Percentiles rank a stretch among this genome's conserved stretches.
phyloP scores from a whole-genome alignment of 2,888 invertebrate genomes.

The Aphodius sticticus region DNA sequence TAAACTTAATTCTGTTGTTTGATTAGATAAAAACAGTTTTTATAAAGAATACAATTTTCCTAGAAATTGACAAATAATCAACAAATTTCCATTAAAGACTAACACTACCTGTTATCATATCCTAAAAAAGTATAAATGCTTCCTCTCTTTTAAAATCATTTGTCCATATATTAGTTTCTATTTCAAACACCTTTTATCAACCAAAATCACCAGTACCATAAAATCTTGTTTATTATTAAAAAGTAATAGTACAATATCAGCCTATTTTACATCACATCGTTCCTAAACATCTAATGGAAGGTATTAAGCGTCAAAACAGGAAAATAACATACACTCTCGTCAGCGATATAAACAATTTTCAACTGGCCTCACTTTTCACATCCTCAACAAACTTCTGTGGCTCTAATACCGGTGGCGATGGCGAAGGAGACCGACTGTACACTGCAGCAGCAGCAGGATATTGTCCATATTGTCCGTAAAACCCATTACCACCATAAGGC shows the following conservation, averaged over 20 bases:
- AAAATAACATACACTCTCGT: background rate
- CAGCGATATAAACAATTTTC: background rate
- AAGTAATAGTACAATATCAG: background rate
- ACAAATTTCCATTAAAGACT: too few relatives aligned
- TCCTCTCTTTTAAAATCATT: too few relatives aligned
- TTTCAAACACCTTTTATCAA: background rate
- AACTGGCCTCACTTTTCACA: background rate
- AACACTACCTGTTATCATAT: too few relatives aligned
- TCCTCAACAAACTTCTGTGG: background rate
- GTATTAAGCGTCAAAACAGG: background rate
- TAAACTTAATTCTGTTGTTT: too few relatives aligned
- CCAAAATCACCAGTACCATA: background rate
- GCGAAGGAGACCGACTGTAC: slow-evolving; percentile 17
- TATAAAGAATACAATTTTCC: too few relatives aligned
- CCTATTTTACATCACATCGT: background rate
- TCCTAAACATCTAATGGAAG: background rate
- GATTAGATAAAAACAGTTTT: too few relatives aligned
- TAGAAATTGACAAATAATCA: too few relatives aligned
- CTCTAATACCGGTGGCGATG: background rate
- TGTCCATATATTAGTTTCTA: too few relatives aligned
- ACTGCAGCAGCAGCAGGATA: slow-evolving; percentile 11
- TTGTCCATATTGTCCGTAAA: slow-evolving; percentile 13
- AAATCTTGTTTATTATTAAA: background rate
- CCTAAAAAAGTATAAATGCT: too few relatives aligned
- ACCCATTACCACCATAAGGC: slow-evolving; percentile 4